Evolutionary conservation across 2,888 invertebrate species (phyloP), one percentile per base, ranked within the genome.

Genomic region (Eristalis tenax): DNA sequence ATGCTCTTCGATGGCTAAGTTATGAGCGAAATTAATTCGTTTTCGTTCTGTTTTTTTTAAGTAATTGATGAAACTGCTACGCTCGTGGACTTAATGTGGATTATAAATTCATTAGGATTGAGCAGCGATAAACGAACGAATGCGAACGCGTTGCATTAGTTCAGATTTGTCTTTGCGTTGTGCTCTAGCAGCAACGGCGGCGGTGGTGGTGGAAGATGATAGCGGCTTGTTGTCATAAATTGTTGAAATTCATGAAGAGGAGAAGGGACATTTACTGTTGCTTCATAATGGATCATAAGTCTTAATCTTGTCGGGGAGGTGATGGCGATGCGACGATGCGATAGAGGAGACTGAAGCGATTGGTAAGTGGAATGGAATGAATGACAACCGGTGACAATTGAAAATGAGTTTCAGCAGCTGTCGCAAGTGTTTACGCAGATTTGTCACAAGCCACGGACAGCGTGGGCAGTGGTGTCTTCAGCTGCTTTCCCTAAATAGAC

Each of bases 31-130:
- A 64, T 74, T 74, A 64, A 28, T 68, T 56, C 59, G 26, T 59
- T 59, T 59, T 59, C 18, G 11, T 59, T 59, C 8, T 18, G 3
- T n/a, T 56, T 26, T 63, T 64, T 73, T 50, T 23, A 40, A 74
- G 64, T 65, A 74, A 74, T 74, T 65, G 74, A 56, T 74, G 74
- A 74, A 65, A 65, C 43, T 56, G 28, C 50, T n/a, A 65, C 56
- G 43, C 56, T 65, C 64, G 61, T 65, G 74, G 64, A 56, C 26
- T 65, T 74, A 64, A 74, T 74, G 64, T 64, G 74, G 23, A 65
- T 74, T 65, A 74, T 50, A 65, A 74, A 74, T 74, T 74, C 64
- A 65, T 74, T 74, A 65, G 38, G 4, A 32, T 50, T 63, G 43
- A 73, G 43, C 18, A 13, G 40, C 35, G n/a, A 43, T 32, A 50